phyloP scores from a whole-genome alignment of 2,888 invertebrate genomes.

The Chloroclystis v-ata region DNA sequence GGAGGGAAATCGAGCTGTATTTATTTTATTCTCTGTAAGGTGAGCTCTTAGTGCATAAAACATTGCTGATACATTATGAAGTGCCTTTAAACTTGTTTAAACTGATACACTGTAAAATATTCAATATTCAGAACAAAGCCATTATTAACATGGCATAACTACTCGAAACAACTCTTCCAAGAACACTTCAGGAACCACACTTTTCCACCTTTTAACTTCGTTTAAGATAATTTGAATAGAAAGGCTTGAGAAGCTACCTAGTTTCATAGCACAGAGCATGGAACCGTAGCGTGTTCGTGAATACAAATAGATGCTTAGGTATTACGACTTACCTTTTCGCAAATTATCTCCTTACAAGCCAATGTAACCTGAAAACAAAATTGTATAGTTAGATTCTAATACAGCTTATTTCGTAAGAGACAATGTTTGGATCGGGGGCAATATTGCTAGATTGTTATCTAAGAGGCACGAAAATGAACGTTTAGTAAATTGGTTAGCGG shows the following conservation, averaged over 20 bases:
- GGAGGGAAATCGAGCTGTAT: slow-evolving; percentile 34
- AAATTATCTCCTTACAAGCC: slow-evolving; percentile 65
- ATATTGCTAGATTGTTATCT: slow-evolving; percentile 34
- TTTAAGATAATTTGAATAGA: background rate
- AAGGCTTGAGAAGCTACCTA: background rate
- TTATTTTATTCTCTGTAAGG: slow-evolving; percentile 17
- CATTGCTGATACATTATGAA: too few species aligned
- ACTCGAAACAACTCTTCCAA: too few species aligned
- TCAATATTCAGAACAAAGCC: too few species aligned
- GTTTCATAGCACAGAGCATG: slow-evolving; percentile 5
- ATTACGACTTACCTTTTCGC: slow-evolving; percentile 62
- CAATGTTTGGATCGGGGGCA: slow-evolving; percentile 37
- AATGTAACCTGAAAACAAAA: slow-evolving; percentile 66
- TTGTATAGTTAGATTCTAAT: slow-evolving; percentile 39
- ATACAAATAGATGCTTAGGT: slow-evolving; percentile 59
- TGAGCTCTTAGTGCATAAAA: too few species aligned
- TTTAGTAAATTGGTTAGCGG: slow-evolving; percentile 31
- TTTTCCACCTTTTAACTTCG: background rate
- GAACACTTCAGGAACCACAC: background rate
- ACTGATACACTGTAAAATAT: too few species aligned
- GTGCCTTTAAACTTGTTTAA: too few species aligned
- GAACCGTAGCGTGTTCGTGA: slow-evolving; percentile 44
- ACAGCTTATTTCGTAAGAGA: slow-evolving; percentile 47
- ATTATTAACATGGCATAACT: too few species aligned
- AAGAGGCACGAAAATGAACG: slow-evolving; percentile 25